These are phyloP conservation scores for Aethes cnicana DNA, from an alignment of 2,888 invertebrate species.

Conservation along the genomic window DNA sequence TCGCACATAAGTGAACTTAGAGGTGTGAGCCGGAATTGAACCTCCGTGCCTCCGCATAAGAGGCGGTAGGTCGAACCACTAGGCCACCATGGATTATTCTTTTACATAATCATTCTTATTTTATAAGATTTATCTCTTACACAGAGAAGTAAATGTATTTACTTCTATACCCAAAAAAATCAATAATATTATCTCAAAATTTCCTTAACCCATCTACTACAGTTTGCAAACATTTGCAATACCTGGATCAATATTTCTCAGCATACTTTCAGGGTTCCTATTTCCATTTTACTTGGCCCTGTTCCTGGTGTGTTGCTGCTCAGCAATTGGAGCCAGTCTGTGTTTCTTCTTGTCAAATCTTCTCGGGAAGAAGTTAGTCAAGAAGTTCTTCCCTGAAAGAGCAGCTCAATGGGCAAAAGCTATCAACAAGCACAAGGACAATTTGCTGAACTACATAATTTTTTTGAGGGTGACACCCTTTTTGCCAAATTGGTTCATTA, in stretches of 20 bases:
- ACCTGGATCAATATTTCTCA: conserved; percentile 98
- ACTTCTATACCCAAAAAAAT: too few relatives aligned
- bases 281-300: conserved; percentile 96
- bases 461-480: conserved; percentile 98
- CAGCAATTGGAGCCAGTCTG: conserved; percentile 96
- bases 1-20: too few relatives aligned
- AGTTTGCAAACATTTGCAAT: conserved; percentile 99
- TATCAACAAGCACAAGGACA: conserved; percentile 92
- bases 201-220: conserved; percentile 56
- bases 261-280: conserved; percentile 97
- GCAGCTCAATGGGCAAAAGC: conserved; percentile 92
- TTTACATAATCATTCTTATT: too few relatives aligned
- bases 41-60: too few relatives aligned
- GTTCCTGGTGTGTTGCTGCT: conserved; percentile 94
- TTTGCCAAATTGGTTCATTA: conserved; percentile 99
- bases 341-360: conserved; percentile 97
- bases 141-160: too few relatives aligned
- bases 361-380: conserved; percentile 92
- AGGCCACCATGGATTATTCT: too few relatives aligned
- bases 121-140: too few relatives aligned
- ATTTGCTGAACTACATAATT: conserved; percentile 97
- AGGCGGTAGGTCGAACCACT: too few relatives aligned
- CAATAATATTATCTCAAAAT: too few relatives aligned
- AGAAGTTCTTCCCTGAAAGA: conserved; percentile 93
- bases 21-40: too few relatives aligned